Evolutionary conservation across 2,888 invertebrate genomes (phyloP), one percentile per base, ranked within the genome.

Genomic region (Himalopsyche tibetana): DNA sequence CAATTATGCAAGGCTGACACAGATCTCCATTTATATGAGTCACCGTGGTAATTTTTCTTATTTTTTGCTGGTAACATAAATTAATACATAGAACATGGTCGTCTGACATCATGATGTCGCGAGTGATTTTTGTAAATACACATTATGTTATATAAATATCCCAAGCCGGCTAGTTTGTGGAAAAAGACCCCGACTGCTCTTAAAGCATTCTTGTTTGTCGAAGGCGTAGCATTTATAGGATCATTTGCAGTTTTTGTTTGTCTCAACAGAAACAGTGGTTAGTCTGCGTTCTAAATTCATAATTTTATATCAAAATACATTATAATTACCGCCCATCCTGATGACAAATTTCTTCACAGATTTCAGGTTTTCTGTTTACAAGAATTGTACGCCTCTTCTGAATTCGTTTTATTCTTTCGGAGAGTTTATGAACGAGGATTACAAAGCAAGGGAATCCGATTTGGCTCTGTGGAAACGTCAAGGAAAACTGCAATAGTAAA

Each of bases 251-350:
- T 95, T 89, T 97, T 95, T 94, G 92, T 93, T 90, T 94, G 94
- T 91, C 93, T 96, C 91, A 96, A 96, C 90, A 94, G 94, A 82
- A 94, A 95, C 89, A 94, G 95, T 94, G 95, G 97, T 96, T 91
- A 91, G 92, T 91, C 89, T 36, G 74, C 74, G 12, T 36, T 74
- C 36, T 74, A 74, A 74, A 28, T 74, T 36, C 15, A 38, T 15
- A 38, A 74, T 11, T 82, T 28, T 79, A 45, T 38, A 45, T n/a
- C 40, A 38, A 63, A 45, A 83, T 83, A 63, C 45, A 11, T 4
- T 19, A 51, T 84, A 19, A 55, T 63, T 55, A 36, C 28, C n/a
- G 45, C 55, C 80, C 80, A 80, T 55, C 83, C 38, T 87, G 83
- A 83, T 83, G 56, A 28, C 19, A 36, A 88, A 88, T 88, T 88